These are phyloP conservation scores for Anoplolepis gracilipes DNA, from an alignment of 1,140 invertebrate species.

Conservation along the genomic window DNA sequence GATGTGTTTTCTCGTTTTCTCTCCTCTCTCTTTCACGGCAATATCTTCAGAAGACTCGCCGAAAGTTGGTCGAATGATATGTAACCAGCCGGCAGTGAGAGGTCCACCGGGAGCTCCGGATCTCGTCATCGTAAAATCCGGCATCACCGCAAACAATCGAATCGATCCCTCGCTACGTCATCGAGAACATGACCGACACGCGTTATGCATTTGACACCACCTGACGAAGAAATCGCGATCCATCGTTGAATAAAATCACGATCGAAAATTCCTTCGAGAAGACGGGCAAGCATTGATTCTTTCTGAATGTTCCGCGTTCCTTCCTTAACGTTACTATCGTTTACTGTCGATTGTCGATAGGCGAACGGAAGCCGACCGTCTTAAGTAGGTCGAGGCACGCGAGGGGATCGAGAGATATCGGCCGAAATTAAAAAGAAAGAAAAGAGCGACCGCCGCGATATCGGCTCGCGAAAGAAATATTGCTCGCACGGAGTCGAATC, in stretches of 20 bases:
- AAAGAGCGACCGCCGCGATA: constrained; percentile 3
- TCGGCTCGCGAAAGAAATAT: constrained; percentile 38
- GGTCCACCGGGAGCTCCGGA: background rate
- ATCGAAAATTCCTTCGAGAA: constrained; percentile 56
- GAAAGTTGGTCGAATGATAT: constrained; percentile 50
- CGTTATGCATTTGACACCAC: constrained; percentile 41
- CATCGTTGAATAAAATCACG: constrained; percentile 71
- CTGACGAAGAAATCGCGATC: constrained; percentile 63
- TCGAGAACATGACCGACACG: constrained; percentile 64
- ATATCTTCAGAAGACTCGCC: background rate
- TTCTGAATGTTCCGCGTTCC: constrained; percentile 54
- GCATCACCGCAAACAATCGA: constrained; percentile 44
- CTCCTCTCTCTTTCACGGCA: background rate
- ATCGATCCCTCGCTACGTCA: background rate
- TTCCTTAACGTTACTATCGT: constrained; percentile 16
- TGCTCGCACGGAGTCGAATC: constrained; percentile 20
- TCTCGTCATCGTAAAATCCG: constrained; percentile 43
- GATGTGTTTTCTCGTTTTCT: constrained; percentile 11
- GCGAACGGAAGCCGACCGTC: constrained; percentile 10
- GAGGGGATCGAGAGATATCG: constrained; percentile 46
- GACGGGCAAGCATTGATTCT: constrained; percentile 66
- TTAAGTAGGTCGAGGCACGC: constrained; percentile 47
- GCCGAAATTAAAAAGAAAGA: constrained; percentile 40
- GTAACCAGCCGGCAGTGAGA: constrained; percentile 31
- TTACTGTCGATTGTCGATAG: constrained; percentile 45